Evolutionary conservation across 2,888 invertebrate species (phyloP).

Genomic region (Arctia plantaginis): DNA sequence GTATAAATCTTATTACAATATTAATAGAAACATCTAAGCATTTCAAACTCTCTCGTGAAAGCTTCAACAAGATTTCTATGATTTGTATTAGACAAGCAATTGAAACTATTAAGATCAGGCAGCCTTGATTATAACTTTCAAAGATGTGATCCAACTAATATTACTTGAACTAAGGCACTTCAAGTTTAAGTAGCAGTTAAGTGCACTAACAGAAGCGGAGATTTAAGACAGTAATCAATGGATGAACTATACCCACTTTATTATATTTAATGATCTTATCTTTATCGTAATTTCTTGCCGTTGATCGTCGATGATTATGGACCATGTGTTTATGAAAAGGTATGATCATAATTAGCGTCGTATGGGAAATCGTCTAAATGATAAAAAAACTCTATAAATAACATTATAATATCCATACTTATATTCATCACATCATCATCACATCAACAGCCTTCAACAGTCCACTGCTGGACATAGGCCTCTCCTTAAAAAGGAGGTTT

Average conservation of each 20-base stretch:
- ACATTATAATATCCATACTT: too few relatives aligned
- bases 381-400: too few relatives aligned
- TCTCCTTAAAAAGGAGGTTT: too few relatives aligned
- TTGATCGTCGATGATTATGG: too few relatives aligned
- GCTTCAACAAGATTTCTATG: background rate
- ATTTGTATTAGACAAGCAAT: slow-evolving; percentile 3
- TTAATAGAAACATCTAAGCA: background rate
- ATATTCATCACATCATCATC: too few relatives aligned
- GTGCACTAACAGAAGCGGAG: background rate
- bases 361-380: too few relatives aligned
- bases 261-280: background rate
- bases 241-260: background rate
- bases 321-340: too few relatives aligned
- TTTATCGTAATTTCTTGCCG: too few relatives aligned
- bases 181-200: background rate
- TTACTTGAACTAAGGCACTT: background rate
- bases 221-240: background rate
- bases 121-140: background rate
- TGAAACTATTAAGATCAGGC: background rate
- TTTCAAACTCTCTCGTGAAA: background rate
- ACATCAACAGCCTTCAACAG: too few relatives aligned
- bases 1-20: background rate
- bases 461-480: too few relatives aligned
- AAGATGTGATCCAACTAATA: background rate
- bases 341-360: too few relatives aligned